Evolutionary conservation across 2,888 invertebrate genomes (phyloP).

Genomic region (Tipula lateralis): DNA sequence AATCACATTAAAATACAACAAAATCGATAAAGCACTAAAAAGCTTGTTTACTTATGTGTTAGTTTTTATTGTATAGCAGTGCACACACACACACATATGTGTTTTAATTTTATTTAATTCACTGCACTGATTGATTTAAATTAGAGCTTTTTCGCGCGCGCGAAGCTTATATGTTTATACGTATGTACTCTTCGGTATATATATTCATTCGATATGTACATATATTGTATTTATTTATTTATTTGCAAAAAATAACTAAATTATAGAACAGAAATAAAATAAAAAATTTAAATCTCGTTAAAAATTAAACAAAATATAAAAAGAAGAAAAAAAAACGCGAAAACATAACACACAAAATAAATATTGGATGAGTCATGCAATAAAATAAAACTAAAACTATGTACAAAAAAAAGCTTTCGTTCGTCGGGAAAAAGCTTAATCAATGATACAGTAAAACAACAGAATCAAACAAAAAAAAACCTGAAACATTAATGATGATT

Average conservation of each 20-base stretch:
- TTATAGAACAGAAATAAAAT: background rate
- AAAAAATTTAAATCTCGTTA: background rate
- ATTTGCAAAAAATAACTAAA: background rate
- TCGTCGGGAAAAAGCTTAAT: background rate
- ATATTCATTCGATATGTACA: no score
- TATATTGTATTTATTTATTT: background rate
- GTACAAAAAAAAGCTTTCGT: background rate
- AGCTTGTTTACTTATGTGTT: background rate
- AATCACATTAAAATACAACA: background rate
- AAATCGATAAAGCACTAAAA: background rate
- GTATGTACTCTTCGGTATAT: no score
- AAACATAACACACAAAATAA: slow-evolving; percentile 5
- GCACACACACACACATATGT: background rate
- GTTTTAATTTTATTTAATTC: background rate
- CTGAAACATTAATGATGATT: slow-evolving; percentile 12
- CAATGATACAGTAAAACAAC: slow-evolving; percentile 11
- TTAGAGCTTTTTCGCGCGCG: background rate
- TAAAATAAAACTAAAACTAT: slow-evolving; percentile 14
- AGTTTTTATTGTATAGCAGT: background rate
- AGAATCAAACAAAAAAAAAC: background rate
- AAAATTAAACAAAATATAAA: background rate
- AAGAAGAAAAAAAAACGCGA: background rate
- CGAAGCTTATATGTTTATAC: background rate
- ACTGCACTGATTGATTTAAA: slow-evolving; percentile 19
- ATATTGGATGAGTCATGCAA: slow-evolving; percentile 19